Conservation (phyloP, 2,888 invertebrate genomes). For the Ptilodon capucinus region DNA sequence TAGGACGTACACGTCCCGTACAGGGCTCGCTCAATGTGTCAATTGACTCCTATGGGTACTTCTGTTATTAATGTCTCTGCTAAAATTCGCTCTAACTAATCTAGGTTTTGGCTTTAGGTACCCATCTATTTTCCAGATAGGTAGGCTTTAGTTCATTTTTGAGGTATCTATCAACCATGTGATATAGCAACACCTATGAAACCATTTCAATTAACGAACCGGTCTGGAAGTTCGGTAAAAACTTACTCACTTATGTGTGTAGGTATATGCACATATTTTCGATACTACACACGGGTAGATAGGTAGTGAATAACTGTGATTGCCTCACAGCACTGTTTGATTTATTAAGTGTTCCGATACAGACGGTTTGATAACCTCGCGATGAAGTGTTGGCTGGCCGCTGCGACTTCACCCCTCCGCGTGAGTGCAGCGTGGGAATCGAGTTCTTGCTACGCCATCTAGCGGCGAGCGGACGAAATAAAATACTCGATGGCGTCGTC, state of each 20-base stretch:
- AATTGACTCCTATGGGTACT: too few species aligned
- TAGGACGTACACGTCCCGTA: too few species aligned
- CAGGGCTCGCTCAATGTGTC: too few species aligned
- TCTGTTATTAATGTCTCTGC: too few species aligned
- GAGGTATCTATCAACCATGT: too few species aligned
- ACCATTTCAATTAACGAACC: background rate
- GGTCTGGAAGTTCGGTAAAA: background rate
- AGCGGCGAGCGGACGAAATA: background rate
- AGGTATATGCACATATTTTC: background rate
- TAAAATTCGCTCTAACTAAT: too few species aligned
- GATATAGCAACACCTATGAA: too few species aligned
- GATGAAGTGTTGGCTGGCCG: background rate
- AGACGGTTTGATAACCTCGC: background rate
- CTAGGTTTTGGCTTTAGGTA: too few species aligned
- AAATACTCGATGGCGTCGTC: too few species aligned
- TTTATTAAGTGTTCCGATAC: constrained; percentile 1
- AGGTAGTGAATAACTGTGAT: background rate
- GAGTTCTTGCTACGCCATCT: background rate
- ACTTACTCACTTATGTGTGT: background rate
- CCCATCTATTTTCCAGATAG: too few species aligned
- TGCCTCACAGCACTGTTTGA: background rate
- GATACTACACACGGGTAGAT: background rate
- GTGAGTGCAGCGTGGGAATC: background rate
- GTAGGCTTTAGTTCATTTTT: too few species aligned
- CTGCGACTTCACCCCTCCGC: background rate